A percentile compares a stretch with the other conserved stretches of the same genome.
These are phyloP conservation scores for Clarias magur DNA, from an alignment of 2,113 vertebrate species.

Conservation along the genomic window DNA sequence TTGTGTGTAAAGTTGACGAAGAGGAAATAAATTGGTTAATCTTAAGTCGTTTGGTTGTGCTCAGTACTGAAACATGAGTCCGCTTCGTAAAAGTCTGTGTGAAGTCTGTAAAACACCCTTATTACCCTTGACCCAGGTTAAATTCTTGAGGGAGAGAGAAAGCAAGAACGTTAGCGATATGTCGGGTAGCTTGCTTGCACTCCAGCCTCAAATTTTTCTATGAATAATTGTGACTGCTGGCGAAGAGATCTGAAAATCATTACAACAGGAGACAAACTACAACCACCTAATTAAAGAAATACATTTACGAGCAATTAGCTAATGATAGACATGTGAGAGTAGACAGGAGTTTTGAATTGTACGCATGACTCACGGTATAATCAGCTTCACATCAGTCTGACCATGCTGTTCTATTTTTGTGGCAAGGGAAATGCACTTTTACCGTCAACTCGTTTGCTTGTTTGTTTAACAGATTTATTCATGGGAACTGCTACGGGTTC, in stretches of 20 bases:
- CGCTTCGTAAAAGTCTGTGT: background rate
- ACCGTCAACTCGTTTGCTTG: background rate
- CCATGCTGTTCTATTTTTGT: conserved; percentile 8
- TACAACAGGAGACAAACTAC: background rate
- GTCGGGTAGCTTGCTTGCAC: background rate
- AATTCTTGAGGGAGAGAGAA: background rate
- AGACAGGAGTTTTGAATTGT: background rate
- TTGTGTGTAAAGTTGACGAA: too few species aligned
- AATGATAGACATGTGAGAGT: background rate
- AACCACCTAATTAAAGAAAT: background rate
- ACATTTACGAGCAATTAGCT: background rate
- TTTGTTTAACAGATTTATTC: conserved; percentile 23
- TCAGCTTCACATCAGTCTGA: background rate
- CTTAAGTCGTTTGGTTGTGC: background rate
- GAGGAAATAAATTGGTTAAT: too few species aligned
- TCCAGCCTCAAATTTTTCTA: background rate
- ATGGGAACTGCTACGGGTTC: conserved; percentile 33
- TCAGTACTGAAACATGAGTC: background rate
- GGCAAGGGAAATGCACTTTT: conserved; percentile 2
- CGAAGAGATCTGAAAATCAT: background rate
- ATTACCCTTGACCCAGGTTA: background rate
- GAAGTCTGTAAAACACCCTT: background rate
- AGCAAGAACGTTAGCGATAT: background rate
- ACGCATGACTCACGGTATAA: background rate
- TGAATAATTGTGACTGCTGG: background rate